Conservation (phyloP, 1,140 invertebrate genomes). For the Drosophila mauritiana region DNA sequence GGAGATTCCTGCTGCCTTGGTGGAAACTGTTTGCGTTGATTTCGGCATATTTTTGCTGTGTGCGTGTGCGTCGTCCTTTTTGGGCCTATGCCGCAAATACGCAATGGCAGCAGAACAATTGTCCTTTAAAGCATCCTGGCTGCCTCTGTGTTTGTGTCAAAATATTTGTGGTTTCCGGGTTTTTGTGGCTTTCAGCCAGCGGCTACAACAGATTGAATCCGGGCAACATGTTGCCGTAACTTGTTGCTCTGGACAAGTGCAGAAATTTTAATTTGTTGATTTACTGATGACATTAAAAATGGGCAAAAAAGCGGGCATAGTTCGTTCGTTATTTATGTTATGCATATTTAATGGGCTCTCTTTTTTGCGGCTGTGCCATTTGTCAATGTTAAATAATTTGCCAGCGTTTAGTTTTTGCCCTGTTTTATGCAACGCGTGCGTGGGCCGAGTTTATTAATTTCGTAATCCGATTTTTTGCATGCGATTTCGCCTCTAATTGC, state of each 20-base stretch:
- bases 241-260: constrained; percentile 48
- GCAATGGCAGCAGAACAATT: constrained; percentile 37
- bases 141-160: constrained; percentile 55
- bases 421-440: constrained; percentile 20
- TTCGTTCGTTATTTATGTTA: constrained; percentile 52
- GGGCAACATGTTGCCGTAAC: constrained; percentile 68
- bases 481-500: constrained; percentile 55
- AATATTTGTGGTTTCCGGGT: constrained; percentile 83
- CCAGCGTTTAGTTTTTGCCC: constrained; percentile 45
- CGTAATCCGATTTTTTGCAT: constrained; percentile 41
- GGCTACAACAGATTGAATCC: constrained; percentile 40
- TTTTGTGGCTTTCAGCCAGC: constrained; percentile 60
- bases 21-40: constrained; percentile 83
- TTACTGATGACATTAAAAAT: constrained; percentile 58
- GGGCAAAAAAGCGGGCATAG: constrained; percentile 22
- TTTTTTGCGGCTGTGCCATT: constrained; percentile 58
- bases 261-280: constrained; percentile 80
- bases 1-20: constrained; percentile 67
- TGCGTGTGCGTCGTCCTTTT: constrained; percentile 55
- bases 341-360: constrained; percentile 69
- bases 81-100: constrained; percentile 55
- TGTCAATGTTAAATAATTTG: constrained; percentile 73
- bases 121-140: constrained; percentile 4
- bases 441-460: constrained; percentile 70
- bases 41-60: constrained; percentile 77